These are phyloP conservation scores for Mugil cephalus DNA, from an alignment of 2,113 vertebrate genomes.

Conservation along the genomic window DNA sequence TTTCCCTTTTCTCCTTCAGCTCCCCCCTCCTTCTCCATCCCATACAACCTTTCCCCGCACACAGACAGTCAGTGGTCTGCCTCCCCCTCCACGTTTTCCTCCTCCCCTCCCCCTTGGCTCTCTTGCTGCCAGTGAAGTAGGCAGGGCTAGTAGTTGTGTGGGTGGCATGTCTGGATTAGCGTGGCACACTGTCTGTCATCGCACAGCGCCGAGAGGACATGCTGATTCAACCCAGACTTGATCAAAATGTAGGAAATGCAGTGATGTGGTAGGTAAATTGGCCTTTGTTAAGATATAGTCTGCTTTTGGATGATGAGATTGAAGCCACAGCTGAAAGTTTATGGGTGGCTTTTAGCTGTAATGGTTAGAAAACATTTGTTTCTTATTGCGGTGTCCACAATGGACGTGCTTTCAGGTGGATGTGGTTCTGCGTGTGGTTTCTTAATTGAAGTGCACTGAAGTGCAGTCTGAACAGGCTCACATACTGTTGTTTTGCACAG, in stretches of 20 bases:
- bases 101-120: constrained; percentile 50
- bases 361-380: constrained; percentile 20
- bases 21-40: constrained; percentile 33
- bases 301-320: constrained; percentile 3
- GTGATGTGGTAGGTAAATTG: constrained; percentile 33
- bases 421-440: constrained; percentile 8
- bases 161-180: constrained; percentile 73
- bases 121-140: constrained; percentile 53
- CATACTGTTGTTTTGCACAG: constrained; percentile 1
- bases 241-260: constrained; percentile 36
- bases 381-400: not conserved
- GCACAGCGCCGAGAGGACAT: constrained; percentile 32
- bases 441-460: not conserved
- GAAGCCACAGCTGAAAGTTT: constrained; percentile 6
- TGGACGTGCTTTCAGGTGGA: constrained; percentile 22
- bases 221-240: constrained; percentile 44
- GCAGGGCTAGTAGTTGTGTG: constrained; percentile 61
- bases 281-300: not conserved
- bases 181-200: constrained; percentile 59
- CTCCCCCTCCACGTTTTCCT: constrained; percentile 30
- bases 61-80: not conserved
- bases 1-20: constrained; percentile 34
- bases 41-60: constrained; percentile 4
- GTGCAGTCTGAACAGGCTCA: not conserved
- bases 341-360: constrained; percentile 8